Percentiles rank a stretch among this genome's conserved stretches.
These are phyloP conservation scores for Podiceps cristatus DNA, from an alignment of 2,113 vertebrate genomes.

Conservation along the genomic window DNA sequence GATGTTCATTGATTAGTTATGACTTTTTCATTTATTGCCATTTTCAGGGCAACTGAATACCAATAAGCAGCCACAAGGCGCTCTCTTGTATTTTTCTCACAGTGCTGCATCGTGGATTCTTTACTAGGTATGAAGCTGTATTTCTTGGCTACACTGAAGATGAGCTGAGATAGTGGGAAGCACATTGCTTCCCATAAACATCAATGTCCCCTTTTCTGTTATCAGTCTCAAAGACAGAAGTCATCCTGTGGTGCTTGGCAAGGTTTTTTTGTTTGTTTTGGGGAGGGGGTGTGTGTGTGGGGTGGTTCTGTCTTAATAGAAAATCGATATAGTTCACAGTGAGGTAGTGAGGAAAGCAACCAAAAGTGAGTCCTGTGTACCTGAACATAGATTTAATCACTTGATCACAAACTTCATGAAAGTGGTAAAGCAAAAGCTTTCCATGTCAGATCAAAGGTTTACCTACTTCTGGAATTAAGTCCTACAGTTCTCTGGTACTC, in stretches of 20 bases:
- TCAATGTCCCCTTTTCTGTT: not conserved
- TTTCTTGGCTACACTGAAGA: not conserved
- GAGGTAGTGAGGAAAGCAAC: not conserved
- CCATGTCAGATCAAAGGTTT: not conserved
- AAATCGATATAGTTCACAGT: not conserved
- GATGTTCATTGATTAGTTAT: not conserved
- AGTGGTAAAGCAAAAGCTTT: not conserved
- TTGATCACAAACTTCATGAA: not conserved
- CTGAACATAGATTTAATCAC: not conserved
- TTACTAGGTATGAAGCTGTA: not conserved
- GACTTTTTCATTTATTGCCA: not conserved
- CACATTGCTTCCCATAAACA: not conserved
- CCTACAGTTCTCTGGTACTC: not conserved
- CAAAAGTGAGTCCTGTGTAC: not conserved
- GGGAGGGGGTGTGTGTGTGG: not conserved
- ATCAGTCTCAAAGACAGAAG: not conserved
- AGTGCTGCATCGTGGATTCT: not conserved
- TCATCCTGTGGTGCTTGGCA: not conserved
- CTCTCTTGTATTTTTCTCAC: not conserved
- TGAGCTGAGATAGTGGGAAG: not conserved
- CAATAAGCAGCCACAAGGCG: not conserved
- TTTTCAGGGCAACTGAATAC: not conserved
- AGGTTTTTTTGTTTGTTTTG: not conserved
- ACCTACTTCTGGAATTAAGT: not conserved
- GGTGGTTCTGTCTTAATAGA: not conserved